Conservation (phyloP, 2,888 invertebrate species). For the Tetragonula carbonaria region DNA sequence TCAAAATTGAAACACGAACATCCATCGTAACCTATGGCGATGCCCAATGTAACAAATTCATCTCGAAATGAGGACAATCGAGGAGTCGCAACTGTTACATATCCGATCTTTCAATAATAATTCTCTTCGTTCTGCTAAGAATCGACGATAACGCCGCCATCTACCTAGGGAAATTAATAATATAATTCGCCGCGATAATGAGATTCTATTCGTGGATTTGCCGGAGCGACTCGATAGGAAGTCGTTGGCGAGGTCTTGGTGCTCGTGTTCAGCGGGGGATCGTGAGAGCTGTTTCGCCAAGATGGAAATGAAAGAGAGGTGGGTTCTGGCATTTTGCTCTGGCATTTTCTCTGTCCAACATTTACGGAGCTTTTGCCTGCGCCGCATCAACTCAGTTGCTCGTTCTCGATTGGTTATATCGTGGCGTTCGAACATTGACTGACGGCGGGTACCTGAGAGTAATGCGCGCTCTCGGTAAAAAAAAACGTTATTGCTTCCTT, state of each 20-base stretch:
- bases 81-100: not conserved
- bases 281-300: slow-evolving; percentile 13
- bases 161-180: slow-evolving; percentile 35
- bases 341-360: not conserved
- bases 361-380: not conserved
- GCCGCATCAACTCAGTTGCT: not conserved
- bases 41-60: slow-evolving; percentile 22
- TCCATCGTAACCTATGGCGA: not conserved
- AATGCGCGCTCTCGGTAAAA: not conserved
- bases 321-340: not conserved
- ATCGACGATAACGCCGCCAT: not conserved
- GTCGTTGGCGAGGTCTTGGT: slow-evolving; percentile 14
- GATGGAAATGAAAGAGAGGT: slow-evolving; percentile 5
- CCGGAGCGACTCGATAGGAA: slow-evolving; percentile 23
- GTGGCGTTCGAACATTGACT: not conserved
- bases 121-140: no score
- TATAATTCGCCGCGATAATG: slow-evolving; percentile 46
- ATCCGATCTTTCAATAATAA: not conserved
- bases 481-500: not conserved
- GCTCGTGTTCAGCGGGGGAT: slow-evolving; percentile 26
- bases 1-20: no score
- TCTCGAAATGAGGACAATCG: not conserved
- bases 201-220: slow-evolving; percentile 39
- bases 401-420: not conserved
- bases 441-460: not conserved